These are phyloP conservation scores for Parasteatoda lunata DNA, from an alignment of 2,888 invertebrate species.

Conservation along the genomic window DNA sequence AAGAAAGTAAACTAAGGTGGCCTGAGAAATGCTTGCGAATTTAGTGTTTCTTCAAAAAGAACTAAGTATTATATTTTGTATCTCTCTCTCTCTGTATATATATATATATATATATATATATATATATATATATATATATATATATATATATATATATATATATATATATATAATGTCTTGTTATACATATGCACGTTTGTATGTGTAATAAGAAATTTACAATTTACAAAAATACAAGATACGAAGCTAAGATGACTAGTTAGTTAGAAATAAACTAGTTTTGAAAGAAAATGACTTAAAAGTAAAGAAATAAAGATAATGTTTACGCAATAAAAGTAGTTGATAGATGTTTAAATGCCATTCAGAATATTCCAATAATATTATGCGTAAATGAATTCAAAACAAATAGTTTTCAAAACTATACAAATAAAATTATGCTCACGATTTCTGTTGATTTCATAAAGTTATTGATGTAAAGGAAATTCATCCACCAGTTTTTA, in stretches of 20 bases:
- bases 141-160: slow-evolving; percentile 12
- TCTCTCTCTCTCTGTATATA: background rate
- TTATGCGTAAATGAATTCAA: background rate
- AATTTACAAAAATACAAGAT: too few species aligned
- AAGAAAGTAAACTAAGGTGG: too few species aligned
- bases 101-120: slow-evolving; percentile 6
- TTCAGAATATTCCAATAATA: background rate
- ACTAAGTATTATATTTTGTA: background rate
- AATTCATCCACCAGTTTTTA: slow-evolving; percentile 58
- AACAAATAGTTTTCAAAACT: background rate
- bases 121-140: slow-evolving; percentile 6
- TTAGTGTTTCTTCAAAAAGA: background rate
- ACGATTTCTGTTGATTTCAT: slow-evolving; percentile 26
- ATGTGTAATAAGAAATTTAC: too few species aligned
- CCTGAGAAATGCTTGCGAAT: too few species aligned
- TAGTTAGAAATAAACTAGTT: too few species aligned
- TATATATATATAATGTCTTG: slow-evolving; percentile 4
- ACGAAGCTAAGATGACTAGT: too few species aligned
- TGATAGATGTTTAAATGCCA: too few species aligned
- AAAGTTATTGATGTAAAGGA: slow-evolving; percentile 49
- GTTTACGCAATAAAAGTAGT: too few species aligned
- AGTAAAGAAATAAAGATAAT: too few species aligned
- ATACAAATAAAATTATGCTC: background rate
- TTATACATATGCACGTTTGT: too few species aligned
- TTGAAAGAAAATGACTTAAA: too few species aligned